A percentile compares a stretch with the other conserved stretches of the same genome.
Evolutionary conservation across 2,797 vertebrate species (phyloP).

Genomic region (Spinibarbus caldwelli): DNA sequence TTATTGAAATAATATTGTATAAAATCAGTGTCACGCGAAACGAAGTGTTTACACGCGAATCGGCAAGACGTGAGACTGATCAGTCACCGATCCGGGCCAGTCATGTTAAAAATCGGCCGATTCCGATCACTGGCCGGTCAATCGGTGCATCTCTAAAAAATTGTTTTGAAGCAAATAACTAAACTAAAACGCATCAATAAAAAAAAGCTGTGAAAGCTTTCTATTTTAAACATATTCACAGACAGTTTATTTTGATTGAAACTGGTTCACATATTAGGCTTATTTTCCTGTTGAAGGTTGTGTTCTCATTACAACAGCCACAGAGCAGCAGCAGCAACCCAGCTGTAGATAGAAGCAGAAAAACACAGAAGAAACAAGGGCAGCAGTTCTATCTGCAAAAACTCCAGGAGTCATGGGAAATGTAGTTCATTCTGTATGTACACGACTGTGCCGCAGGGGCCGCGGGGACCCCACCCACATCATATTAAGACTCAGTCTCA

Average conservation of each 20-base stretch:
- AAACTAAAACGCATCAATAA: conserved; percentile 43
- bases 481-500: conserved; percentile 68
- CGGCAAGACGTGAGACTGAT: too few relatives aligned
- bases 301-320: conserved; percentile 91
- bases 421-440: conserved; percentile 68
- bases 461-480: conserved; percentile 63
- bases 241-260: conserved; percentile 98
- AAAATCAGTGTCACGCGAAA: too few relatives aligned
- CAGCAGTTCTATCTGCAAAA: conserved; percentile 71
- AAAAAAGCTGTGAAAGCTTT: conserved; percentile 51
- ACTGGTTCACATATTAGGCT: conserved; percentile 93
- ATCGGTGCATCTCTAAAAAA: too few relatives aligned
- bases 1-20: too few relatives aligned
- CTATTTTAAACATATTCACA: conserved; percentile 89
- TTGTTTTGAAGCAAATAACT: not conserved
- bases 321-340: conserved; percentile 86
- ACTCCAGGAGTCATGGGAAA: conserved; percentile 69
- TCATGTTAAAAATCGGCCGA: too few relatives aligned
- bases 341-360: conserved; percentile 89
- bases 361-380: conserved; percentile 71
- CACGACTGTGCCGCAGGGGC: conserved; percentile 71
- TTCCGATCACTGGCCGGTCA: too few relatives aligned
- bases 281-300: conserved; percentile 78
- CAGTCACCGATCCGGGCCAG: too few relatives aligned
- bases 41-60: too few relatives aligned